These are phyloP conservation scores for Osmerus mordax DNA, from an alignment of 2,113 vertebrate species.

Conservation along the genomic window DNA sequence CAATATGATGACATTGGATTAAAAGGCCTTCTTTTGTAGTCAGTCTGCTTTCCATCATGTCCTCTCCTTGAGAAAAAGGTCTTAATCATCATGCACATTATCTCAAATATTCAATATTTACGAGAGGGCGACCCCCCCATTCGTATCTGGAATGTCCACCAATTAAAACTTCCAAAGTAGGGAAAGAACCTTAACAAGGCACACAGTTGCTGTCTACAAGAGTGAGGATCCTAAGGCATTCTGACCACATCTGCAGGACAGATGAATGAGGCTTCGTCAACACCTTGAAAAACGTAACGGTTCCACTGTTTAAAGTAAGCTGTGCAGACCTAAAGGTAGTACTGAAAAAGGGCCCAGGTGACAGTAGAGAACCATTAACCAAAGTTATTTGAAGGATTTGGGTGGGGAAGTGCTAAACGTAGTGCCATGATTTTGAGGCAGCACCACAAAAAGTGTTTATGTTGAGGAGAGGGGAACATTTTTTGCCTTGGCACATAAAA, in stretches of 20 bases:
- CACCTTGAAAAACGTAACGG: conserved; percentile 27
- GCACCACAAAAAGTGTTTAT: conserved; percentile 16
- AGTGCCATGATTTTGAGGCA: conserved; percentile 4
- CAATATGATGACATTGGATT: neutral
- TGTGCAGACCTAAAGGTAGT: conserved; percentile 15
- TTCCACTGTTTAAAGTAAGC: conserved; percentile 17
- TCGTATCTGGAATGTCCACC: neutral
- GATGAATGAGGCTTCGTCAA: conserved; percentile 35
- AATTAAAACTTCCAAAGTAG: neutral
- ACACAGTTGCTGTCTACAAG: conserved; percentile 8
- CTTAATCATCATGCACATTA: neutral
- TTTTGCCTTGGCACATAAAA: conserved; percentile 13
- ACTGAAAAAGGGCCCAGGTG: neutral
- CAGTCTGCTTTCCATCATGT: too few relatives aligned
- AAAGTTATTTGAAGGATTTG: conserved; percentile 2
- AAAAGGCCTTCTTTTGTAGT: neutral
- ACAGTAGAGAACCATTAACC: neutral
- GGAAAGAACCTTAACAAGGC: neutral
- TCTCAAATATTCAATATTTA: neutral
- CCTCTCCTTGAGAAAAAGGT: too few relatives aligned
- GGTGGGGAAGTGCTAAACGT: neutral
- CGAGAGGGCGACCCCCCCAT: too few relatives aligned
- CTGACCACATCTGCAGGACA: conserved; percentile 52
- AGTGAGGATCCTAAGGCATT: neutral
- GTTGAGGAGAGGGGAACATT: conserved; percentile 21